Conservation (phyloP, 2,113 vertebrate species). For the Neotoma lepida region DNA sequence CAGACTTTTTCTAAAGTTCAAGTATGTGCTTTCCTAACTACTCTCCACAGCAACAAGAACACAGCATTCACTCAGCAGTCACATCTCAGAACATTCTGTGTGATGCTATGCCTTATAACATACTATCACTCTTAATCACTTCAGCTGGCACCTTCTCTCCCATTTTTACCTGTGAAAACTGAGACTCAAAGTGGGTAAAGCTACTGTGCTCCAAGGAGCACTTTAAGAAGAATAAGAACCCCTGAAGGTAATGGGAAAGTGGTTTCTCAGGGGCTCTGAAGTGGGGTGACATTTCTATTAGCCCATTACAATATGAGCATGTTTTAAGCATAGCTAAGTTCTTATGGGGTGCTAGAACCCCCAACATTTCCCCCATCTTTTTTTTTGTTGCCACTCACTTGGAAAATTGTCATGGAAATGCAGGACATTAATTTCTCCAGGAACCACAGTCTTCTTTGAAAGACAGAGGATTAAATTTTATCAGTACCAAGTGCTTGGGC, state of each 20-base stretch:
- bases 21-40: background rate
- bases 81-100: background rate
- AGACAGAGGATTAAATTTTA: background rate
- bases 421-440: background rate
- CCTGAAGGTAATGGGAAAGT: background rate
- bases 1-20: background rate
- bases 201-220: background rate
- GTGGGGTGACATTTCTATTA: background rate
- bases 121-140: background rate
- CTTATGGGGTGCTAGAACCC: fast-evolving
- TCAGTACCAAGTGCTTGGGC: background rate
- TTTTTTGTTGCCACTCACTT: background rate
- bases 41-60: background rate
- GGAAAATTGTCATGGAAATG: background rate
- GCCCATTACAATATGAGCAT: background rate
- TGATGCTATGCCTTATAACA: background rate
- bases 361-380: background rate
- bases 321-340: background rate
- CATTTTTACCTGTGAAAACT: background rate
- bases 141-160: background rate
- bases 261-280: background rate
- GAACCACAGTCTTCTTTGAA: background rate
- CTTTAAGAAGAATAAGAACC: background rate
- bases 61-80: background rate
- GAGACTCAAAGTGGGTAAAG: background rate